Base-by-base conservation (phyloP, 2,113 vertebrate species). In the Syrrhaptes paradoxus region DNA sequence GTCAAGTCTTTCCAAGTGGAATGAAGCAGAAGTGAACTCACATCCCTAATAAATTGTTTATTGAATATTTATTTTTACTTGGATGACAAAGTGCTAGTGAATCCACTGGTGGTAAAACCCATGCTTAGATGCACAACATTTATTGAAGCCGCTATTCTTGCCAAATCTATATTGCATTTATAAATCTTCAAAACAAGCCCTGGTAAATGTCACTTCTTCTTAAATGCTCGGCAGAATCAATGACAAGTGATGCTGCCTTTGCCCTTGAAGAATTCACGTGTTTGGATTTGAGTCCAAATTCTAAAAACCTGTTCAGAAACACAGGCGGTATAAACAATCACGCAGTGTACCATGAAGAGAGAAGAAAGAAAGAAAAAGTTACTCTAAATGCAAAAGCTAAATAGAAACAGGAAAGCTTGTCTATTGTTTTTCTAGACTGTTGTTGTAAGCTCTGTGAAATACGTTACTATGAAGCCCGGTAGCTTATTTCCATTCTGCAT, bases 151-250 rank as follows among this genome's bases (percentile, higher is more conserved):
- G 94, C 73, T 95, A 92, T 90, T 96, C 91, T 94, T 94, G 91
- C 93, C 90, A 96, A 93, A 90, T 88, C 90, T 89, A 89, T 94
- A 93, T 36, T 82, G 82, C 65, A 68, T 91, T 95, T 96, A 94
- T 94, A 96, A 96, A 96, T 91, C 89, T 95, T 95, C 84, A 85
- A 95, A 96, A 97, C 80, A 97, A 97, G 95, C 86, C 79, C 81
- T 84, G 89, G 85, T 97, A 97, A 97, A 96, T 95, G 96, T 97
- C 97, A 95, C 82, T 96, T 95, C 92, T 93, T 94, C 83, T 96
- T 96, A 95, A 96, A 95, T 85, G 95, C 87, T 89, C 28, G 4
- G 89, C 85, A 89, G 91, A 97, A 93, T 97, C 93, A 81, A 91
- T 94, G 96, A 96, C 90, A 95, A 96, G 90, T 61, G 61, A 95